Percentiles rank a stretch among this genome's conserved stretches.
Evolutionary conservation across 2,113 vertebrate genomes (phyloP).

Genomic region (Mirounga angustirostris): DNA sequence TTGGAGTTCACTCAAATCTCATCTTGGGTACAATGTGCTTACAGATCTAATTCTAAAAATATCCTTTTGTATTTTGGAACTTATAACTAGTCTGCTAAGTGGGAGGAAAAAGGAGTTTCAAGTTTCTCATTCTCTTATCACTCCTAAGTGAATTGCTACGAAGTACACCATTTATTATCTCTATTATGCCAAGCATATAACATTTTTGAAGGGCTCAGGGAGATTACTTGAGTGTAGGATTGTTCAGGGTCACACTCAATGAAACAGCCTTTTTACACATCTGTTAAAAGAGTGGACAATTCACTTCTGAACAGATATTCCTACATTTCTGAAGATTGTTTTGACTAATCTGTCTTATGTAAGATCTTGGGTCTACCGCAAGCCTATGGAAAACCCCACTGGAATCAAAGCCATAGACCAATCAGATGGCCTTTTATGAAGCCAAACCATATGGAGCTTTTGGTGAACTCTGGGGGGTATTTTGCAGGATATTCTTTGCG

Average conservation of each 20-base stretch:
- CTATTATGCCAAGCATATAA: background rate
- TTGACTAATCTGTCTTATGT: background rate
- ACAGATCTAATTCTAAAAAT: slow-evolving; percentile 77
- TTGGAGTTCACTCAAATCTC: slow-evolving; percentile 80
- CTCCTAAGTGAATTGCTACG: background rate
- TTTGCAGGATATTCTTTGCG: background rate
- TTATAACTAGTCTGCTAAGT: slow-evolving; percentile 51
- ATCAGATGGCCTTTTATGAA: background rate
- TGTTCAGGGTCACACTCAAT: background rate
- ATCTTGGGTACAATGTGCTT: slow-evolving; percentile 73
- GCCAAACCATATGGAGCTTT: background rate
- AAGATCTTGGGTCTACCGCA: background rate
- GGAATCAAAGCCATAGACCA: background rate
- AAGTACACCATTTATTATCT: background rate
- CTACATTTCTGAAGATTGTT: background rate
- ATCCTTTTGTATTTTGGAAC: slow-evolving; percentile 75
- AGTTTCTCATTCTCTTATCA: background rate
- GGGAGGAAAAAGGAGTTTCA: background rate
- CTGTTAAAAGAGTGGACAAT: background rate
- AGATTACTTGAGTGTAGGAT: background rate
- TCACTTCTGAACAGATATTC: background rate
- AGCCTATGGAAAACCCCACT: background rate
- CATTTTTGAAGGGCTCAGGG: background rate
- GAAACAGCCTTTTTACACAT: background rate
- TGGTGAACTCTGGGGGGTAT: background rate